Conservation (phyloP, 35 echinoderm and acorn worm species). For the Chiridota heheva region DNA sequence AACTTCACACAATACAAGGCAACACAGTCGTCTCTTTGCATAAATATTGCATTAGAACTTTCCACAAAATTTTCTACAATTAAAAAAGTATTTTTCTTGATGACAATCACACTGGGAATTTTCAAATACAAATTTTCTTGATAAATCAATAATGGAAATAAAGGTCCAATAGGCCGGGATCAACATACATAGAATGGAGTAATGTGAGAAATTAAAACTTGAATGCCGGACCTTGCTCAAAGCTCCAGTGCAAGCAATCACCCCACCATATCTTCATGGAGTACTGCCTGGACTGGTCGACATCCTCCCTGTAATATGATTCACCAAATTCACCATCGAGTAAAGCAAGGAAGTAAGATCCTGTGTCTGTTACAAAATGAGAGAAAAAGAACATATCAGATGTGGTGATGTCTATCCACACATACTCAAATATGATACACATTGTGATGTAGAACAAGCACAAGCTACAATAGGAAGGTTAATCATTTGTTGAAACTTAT, state of each 20-base stretch:
- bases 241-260: constrained; percentile 81
- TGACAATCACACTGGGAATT: neutral
- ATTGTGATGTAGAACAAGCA: too few relatives aligned
- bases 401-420: too few relatives aligned
- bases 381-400: neutral
- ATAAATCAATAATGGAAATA: constrained; percentile 2
- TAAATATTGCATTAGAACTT: too few relatives aligned
- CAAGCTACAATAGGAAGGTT: too few relatives aligned
- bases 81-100: too few relatives aligned
- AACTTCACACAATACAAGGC: too few relatives aligned
- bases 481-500: too few relatives aligned
- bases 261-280: constrained; percentile 84
- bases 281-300: constrained; percentile 26
- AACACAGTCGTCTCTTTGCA: too few relatives aligned
- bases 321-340: constrained; percentile 74
- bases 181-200: too few relatives aligned
- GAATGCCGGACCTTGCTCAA: constrained; percentile 46
- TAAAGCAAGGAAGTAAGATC: constrained; percentile 72
- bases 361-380: constrained; percentile 40
- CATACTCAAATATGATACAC: too few relatives aligned
- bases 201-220: neutral
- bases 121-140: neutral
- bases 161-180: too few relatives aligned
- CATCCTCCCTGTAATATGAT: constrained; percentile 49
- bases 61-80: too few relatives aligned